Evolutionary conservation across 2,113 vertebrate genomes (phyloP), one percentile per base, ranked within the genome.

Genomic region (Shinisaurus crocodilurus): DNA sequence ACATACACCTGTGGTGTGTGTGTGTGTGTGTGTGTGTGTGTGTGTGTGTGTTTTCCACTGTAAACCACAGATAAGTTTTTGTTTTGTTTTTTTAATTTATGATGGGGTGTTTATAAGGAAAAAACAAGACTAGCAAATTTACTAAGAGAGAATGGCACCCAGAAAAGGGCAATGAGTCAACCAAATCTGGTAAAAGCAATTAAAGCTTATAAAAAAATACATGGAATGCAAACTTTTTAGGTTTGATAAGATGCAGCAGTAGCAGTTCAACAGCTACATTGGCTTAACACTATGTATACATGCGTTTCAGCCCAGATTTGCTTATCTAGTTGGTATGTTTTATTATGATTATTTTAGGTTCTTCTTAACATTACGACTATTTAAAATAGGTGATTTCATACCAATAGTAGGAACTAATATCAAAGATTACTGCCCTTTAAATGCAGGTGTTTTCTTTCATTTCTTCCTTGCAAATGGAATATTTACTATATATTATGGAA

Each of bases 51-150:
- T 87, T 90, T 25, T 67, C 6, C 93, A 93, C 25, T 89, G 90
- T 92, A 94, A 93, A 82, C 92, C 0, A 0, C 93, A 95, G 92
- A 95, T 20, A 45, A 27, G 25, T 48, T 81, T 48, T 27, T 54
- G 50, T 54, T 54, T 5, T 54, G 10, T 54, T 63, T 54, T 54
- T 54, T 54, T 3, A 54, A 12, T 9, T 54, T 54, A 54, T 54
- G 54, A 54, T 9, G 54, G 16, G 16, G 16, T 18, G 10, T 29
- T 81, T 94, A 92, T 93, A 90, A 88, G 91, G 93, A 89, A 86
- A 89, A 87, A 95, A 90, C 85, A 89, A 94, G 92, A 90, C 90
- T 87, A 81, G 79, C 94, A 67, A 89, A 95, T 91, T 82, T 81
- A 90, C 94, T 82, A 83, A 43, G 34, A 95, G 93, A 91, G 80